Conservation (phyloP, 1,140 invertebrate genomes). For the Drosophila tristis region DNA sequence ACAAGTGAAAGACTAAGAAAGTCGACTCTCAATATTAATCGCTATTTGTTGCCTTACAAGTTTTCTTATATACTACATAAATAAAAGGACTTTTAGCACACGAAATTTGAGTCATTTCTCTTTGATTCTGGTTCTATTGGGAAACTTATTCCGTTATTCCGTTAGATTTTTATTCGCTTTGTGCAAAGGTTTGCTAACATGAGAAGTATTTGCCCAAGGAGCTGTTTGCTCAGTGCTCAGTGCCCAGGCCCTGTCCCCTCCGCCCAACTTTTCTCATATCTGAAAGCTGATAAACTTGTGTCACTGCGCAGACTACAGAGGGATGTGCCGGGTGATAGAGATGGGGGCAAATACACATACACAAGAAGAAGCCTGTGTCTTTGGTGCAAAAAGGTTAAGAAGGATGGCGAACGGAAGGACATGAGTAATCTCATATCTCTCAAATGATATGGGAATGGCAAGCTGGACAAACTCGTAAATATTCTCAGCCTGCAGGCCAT, state of each 20-base stretch:
- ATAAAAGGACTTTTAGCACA: too few relatives aligned
- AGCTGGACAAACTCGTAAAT: slow-evolving; percentile 41
- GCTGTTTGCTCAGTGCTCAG: neutral
- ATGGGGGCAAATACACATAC: neutral
- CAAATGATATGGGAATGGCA: slow-evolving; percentile 28
- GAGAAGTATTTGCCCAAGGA: neutral
- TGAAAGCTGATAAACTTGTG: slow-evolving; percentile 14
- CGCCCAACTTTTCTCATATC: neutral
- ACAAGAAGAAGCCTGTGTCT: neutral
- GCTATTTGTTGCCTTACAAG: too few relatives aligned
- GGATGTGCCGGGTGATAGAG: neutral
- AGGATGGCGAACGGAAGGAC: slow-evolving; percentile 44
- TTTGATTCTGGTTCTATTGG: neutral
- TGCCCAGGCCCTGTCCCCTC: too few relatives aligned
- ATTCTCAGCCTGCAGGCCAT: slow-evolving; percentile 53
- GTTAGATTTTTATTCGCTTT: slow-evolving; percentile 2
- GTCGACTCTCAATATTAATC: too few relatives aligned
- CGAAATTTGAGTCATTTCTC: neutral
- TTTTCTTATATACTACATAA: too few relatives aligned
- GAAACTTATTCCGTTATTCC: neutral
- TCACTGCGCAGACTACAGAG: neutral
- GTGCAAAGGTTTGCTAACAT: neutral
- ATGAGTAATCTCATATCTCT: slow-evolving; percentile 46
- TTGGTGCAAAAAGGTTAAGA: slow-evolving; percentile 2
- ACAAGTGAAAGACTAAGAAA: too few relatives aligned